Evolutionary conservation across 2,888 invertebrate genomes (phyloP).

Genomic region (Melanotus villosus): DNA sequence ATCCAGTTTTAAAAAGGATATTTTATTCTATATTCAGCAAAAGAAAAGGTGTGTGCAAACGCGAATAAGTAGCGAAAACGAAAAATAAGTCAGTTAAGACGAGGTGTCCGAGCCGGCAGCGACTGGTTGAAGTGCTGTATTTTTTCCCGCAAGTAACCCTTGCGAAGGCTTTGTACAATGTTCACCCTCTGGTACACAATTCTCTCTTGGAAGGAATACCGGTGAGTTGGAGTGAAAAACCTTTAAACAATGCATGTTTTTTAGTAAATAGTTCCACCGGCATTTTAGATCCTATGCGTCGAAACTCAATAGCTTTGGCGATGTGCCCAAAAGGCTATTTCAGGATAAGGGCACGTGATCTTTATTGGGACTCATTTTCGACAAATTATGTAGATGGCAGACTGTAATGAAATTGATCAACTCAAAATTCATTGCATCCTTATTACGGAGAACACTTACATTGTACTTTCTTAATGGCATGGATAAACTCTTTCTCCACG

Average conservation of each 20-base stretch:
- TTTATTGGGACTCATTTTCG: constrained; percentile 16
- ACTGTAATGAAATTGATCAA: constrained; percentile 1
- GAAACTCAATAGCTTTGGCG: constrained; percentile 48
- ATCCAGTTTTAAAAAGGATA: background rate
- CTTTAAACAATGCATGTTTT: constrained; percentile 38
- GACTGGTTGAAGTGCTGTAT: constrained; percentile 51
- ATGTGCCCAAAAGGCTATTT: constrained; percentile 48
- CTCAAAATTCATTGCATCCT: background rate
- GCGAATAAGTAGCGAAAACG: constrained; percentile 37
- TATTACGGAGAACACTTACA: background rate
- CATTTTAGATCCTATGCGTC: constrained; percentile 36
- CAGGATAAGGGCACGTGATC: constrained; percentile 29
- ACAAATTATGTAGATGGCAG: constrained; percentile 41
- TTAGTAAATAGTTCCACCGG: constrained; percentile 41
- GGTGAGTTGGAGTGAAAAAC: constrained; percentile 60
- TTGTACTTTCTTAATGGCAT: no score
- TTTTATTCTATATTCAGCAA: constrained; percentile 40
- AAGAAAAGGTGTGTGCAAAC: constrained; percentile 40
- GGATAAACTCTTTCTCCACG: no score
- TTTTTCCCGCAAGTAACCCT: constrained; percentile 33
- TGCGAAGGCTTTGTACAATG: constrained; percentile 56
- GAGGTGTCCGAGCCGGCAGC: constrained; percentile 54
- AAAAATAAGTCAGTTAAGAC: constrained; percentile 58
- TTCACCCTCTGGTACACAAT: constrained; percentile 67
- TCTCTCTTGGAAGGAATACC: constrained; percentile 66